Percentiles rank a stretch among this genome's conserved stretches.
Evolutionary conservation across 2,888 invertebrate genomes (phyloP).

Genomic region (Lasioglossum vierecki): DNA sequence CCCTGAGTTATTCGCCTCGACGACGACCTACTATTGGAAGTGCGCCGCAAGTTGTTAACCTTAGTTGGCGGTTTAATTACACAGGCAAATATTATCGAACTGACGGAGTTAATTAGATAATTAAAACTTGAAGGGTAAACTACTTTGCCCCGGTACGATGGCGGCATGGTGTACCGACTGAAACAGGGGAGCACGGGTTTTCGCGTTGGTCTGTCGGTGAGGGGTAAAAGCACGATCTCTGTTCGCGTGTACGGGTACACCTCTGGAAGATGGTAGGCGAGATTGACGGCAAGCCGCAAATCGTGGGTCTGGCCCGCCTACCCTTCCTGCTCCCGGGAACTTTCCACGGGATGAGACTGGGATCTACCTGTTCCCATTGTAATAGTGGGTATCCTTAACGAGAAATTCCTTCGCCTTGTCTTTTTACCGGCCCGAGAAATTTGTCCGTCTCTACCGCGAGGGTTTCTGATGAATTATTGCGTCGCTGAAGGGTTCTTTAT

Average conservation of each 20-base stretch:
- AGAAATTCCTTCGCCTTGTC: slow-evolving; percentile 51
- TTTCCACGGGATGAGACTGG: slow-evolving; percentile 42
- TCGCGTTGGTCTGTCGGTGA: slow-evolving; percentile 10
- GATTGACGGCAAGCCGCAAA: slow-evolving; percentile 55
- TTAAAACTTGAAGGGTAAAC: slow-evolving; percentile 78
- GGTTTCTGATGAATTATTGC: slow-evolving; percentile 14
- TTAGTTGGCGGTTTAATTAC: slow-evolving; percentile 75
- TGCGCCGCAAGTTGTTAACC: slow-evolving; percentile 68
- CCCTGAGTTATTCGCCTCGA: slow-evolving; percentile 26
- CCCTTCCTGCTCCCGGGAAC: slow-evolving; percentile 30
- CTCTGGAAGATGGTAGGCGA: slow-evolving; percentile 50
- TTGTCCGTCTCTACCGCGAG: slow-evolving; percentile 11
- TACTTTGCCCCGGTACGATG: slow-evolving; percentile 61
- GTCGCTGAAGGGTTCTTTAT: slow-evolving; percentile 25
- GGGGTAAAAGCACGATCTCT: neutral
- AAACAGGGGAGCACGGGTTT: slow-evolving; percentile 13
- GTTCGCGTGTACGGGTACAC: slow-evolving; percentile 13
- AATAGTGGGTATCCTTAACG: slow-evolving; percentile 48
- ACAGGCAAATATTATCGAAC: slow-evolving; percentile 79
- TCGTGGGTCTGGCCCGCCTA: slow-evolving; percentile 43
- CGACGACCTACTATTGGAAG: slow-evolving; percentile 65
- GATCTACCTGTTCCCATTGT: slow-evolving; percentile 38
- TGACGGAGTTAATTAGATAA: slow-evolving; percentile 78
- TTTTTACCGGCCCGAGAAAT: slow-evolving; percentile 44
- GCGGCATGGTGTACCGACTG: slow-evolving; percentile 22